Evolutionary conservation across 53 echinoderm and acorn worm genomes (phyloP), one percentile per base, ranked within the genome.

Genomic region (Holothuria scabra): DNA sequence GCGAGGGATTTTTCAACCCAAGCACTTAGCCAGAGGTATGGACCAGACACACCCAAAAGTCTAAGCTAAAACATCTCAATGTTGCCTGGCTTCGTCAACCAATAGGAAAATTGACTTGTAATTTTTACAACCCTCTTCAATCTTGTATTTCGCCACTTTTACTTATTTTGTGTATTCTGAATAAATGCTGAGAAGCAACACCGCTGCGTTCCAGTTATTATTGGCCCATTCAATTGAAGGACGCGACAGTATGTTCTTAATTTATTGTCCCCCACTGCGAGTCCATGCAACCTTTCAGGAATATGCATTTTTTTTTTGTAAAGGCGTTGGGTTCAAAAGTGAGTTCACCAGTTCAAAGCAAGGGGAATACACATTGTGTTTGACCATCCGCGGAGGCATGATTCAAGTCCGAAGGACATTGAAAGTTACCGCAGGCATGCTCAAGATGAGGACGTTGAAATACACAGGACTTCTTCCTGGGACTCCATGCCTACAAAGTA

Each of bases 331-430:
- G 67, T 67, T 28, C n/a, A 65, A 30, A 26, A 65, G 22, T 25
- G 28, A 13, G 30, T 65, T 2, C n/a, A 65, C 28, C 25, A 65
- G 28, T 65, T 65, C 28, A 65, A 60, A 49, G 89, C 83, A 18
- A 49, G 32, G 14, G 85, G 80, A 46, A 57, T 84, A 4, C 85
- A 85, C 46, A 60, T 80, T 33, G 81, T 89, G 16, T 89, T 85
- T 30, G 85, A 89, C 59, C 89, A 85, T 80, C 80, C 89, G 0
- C 63, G 68, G 33, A 56, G 85, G n/a, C 74, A 89, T 57, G 37
- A 70, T 0, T 31, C 57, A 5, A 84, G 83, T 32, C 83, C 84
- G 3, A 88, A 88, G 66, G 70, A 74, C 34, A 28, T 84, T 12
- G 84, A 88, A 29, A 35, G 65, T 64, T 12, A 22, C 29, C 26